Percentiles rank a stretch among this genome's conserved stretches.
phyloP scores from a whole-genome alignment of 2,888 invertebrate species.

The Rhorus exstirpatorius region DNA sequence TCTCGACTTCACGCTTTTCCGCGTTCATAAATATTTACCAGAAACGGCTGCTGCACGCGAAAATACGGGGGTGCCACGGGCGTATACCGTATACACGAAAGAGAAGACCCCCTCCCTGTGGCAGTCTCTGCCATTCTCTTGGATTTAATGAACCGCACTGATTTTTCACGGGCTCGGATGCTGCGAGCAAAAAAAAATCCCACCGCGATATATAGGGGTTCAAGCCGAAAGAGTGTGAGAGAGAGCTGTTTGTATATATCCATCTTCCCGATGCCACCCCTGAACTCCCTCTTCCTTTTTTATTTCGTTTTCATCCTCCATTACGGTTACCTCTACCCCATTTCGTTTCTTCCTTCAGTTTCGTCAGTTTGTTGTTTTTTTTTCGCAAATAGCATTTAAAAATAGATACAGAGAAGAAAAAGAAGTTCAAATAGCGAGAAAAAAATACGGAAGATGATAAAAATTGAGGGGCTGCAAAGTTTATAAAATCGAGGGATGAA shows the following conservation, averaged over 20 bases:
- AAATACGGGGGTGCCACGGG: conserved; percentile 52
- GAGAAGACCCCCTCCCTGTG: conserved; percentile 52
- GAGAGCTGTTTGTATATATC: conserved; percentile 77
- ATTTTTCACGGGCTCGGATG: conserved; percentile 81
- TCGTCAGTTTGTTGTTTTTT: too few species aligned
- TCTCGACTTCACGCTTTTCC: conserved; percentile 70
- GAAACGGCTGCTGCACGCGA: conserved; percentile 68
- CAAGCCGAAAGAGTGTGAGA: conserved; percentile 57
- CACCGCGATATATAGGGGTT: conserved; percentile 61
- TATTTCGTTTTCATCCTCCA: conserved; percentile 57
- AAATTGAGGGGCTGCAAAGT: too few species aligned
- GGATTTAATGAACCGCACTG: conserved; percentile 84
- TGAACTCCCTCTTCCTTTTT: conserved; percentile 54
- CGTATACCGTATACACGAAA: conserved; percentile 50
- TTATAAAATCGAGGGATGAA: too few species aligned
- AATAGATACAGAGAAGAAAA: too few species aligned
- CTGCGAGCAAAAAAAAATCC: conserved; percentile 45
- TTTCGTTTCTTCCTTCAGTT: conserved; percentile 5
- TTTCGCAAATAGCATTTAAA: too few species aligned
- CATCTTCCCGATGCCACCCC: conserved; percentile 72
- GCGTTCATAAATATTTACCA: conserved; percentile 84
- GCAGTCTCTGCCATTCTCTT: conserved; percentile 78
- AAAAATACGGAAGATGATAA: too few species aligned
- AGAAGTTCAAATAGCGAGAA: too few species aligned
- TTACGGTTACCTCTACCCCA: conserved; percentile 12